These are phyloP conservation scores for Jaculus jaculus DNA, from an alignment of 2,113 vertebrate genomes.

Conservation along the genomic window DNA sequence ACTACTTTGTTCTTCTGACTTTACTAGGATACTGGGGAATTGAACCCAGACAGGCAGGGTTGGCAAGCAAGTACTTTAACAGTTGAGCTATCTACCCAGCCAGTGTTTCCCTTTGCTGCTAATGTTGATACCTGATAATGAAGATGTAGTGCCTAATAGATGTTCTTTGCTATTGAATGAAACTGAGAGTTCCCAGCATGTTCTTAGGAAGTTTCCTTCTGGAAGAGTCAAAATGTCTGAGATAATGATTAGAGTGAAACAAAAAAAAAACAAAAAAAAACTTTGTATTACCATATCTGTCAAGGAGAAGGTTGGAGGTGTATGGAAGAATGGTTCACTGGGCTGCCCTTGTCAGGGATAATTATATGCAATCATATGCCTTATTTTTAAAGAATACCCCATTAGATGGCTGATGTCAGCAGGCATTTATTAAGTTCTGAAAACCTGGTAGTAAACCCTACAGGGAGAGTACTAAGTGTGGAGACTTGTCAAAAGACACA, in stretches of 20 bases:
- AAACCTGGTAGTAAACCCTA: constrained; percentile 7
- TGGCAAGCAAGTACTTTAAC: too few relatives aligned
- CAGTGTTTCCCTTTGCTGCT: neutral
- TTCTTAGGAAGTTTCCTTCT: constrained; percentile 13
- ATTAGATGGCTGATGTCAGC: constrained; percentile 54
- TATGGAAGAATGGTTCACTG: constrained; percentile 18
- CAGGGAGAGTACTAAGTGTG: neutral
- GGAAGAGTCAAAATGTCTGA: constrained; percentile 51
- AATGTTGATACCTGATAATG: neutral
- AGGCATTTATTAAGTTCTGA: constrained; percentile 53
- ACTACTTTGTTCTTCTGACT: too few relatives aligned
- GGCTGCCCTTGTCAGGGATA: constrained; percentile 50
- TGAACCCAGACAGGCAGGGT: too few relatives aligned
- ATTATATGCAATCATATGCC: constrained; percentile 71
- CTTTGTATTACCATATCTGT: constrained; percentile 56
- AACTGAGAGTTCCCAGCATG: constrained; percentile 17
- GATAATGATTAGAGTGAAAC: constrained; percentile 21
- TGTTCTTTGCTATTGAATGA: neutral
- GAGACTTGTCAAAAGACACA: neutral
- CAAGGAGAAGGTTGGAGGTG: constrained; percentile 54
- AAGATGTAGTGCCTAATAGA: neutral
- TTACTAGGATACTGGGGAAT: too few relatives aligned
- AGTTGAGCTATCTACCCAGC: too few relatives aligned
- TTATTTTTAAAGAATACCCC: constrained; percentile 60
- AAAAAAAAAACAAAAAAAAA: too few relatives aligned